These are phyloP conservation scores for Pogonomyrmex barbatus DNA, from an alignment of 1,140 invertebrate genomes.

Conservation along the genomic window DNA sequence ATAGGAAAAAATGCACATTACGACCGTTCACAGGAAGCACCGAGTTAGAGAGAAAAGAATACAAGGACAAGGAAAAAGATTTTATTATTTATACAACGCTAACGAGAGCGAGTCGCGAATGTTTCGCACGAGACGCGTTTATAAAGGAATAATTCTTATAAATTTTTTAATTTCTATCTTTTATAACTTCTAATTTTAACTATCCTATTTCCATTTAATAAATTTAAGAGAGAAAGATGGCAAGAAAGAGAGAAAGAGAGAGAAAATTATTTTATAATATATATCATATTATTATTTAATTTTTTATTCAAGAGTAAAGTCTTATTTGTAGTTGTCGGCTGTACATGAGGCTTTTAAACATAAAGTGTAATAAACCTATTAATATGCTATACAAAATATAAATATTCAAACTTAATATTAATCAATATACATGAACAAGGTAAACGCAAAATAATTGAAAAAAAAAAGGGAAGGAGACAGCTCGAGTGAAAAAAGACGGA, in stretches of 20 bases:
- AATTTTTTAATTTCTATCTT: neutral
- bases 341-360: neutral
- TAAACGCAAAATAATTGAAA: constrained; percentile 35
- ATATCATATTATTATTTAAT: neutral
- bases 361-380: neutral
- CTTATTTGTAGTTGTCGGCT: neutral
- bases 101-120: neutral
- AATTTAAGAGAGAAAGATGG: neutral
- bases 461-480: constrained; percentile 11
- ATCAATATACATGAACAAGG: neutral
- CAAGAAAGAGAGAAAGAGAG: too few relatives aligned
- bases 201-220: neutral
- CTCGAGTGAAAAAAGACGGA: constrained; percentile 19
- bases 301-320: neutral
- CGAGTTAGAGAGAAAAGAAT: neutral
- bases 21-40: constrained; percentile 28
- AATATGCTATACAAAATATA: neutral
- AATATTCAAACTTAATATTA: neutral
- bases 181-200: neutral
- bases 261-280: neutral
- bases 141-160: neutral
- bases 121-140: neutral
- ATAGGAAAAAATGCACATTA: constrained; percentile 67
- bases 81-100: constrained; percentile 11
- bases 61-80: neutral